Evolutionary conservation across 2,797 vertebrate genomes (phyloP), one percentile per base, ranked within the genome.

Genomic region (Trematomus bernacchii): DNA sequence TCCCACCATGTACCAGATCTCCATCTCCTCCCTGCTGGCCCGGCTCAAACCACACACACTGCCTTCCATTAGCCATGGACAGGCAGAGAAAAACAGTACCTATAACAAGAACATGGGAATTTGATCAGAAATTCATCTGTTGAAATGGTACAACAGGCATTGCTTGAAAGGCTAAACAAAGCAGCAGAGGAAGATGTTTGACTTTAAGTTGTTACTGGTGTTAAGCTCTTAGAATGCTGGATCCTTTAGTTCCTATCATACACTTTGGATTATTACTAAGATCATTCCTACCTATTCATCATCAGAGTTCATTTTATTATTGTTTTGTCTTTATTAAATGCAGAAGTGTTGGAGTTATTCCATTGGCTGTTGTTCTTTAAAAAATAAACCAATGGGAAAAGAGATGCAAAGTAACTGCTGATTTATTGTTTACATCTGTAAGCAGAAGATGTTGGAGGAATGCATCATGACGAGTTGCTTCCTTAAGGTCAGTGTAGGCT

Each of bases 1-100:
- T 74, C 72, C 64, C 59, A 50, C 63, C 73, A 69, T 76, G 69
- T 55, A 42, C 11, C 50, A 52, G 58, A 57, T 63, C 73, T 55
- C 33, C 55, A 55, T 21, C 62, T 82, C 57, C 63, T 79, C 73
- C 80, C 82, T 61, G 66, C 63, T 75, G 58, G 30, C 4, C 48
- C 40, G 11, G 21, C 30, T 65, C 16, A 80, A 40, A 61, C 10
- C 8, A 55, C 47, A 40, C 50, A 60, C 60, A 77, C 55, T 4
- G 19, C 64, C 43, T 43, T 40, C 44, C 7, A n/a, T 75, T 59
- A 58, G 18, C 44, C 30, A 50, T 7, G 30, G 65, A 63, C 69
- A 42, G 37, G 37, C 16, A 27, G 58, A 73, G 1, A 70, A 23
- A 43, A 53, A 33, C 15, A 44, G 5, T 7, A 23, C 30, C 19